These are phyloP conservation scores for Muscicapa striata DNA, from an alignment of 2,797 vertebrate species.

Conservation along the genomic window DNA sequence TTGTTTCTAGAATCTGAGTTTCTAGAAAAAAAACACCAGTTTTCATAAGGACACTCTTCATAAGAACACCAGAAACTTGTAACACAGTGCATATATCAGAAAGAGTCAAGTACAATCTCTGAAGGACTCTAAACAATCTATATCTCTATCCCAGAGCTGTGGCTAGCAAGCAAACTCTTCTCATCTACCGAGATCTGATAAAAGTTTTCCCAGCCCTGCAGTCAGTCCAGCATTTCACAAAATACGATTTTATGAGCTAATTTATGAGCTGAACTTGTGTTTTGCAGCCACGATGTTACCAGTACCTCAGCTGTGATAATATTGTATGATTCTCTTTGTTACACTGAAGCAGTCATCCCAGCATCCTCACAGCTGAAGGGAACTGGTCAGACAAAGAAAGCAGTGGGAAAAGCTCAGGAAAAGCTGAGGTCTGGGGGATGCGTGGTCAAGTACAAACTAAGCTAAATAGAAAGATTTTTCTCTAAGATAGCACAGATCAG, in stretches of 20 bases:
- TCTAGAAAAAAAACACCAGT: constrained; percentile 72
- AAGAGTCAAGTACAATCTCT: constrained; percentile 26
- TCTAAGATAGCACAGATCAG: not conserved
- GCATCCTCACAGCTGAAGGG: not conserved
- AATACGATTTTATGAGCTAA: not conserved
- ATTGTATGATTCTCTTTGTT: constrained; percentile 6
- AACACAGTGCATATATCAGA: constrained; percentile 55
- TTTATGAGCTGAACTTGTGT: not conserved
- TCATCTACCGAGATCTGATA: not conserved
- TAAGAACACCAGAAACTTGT: constrained; percentile 52
- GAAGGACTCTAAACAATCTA: not conserved
- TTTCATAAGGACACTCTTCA: constrained; percentile 66
- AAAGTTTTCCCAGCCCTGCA: constrained; percentile 16
- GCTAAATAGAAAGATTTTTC: not conserved
- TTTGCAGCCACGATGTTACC: not conserved
- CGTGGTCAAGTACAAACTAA: not conserved
- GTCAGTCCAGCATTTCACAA: not conserved
- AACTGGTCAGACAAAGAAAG: constrained; percentile 15
- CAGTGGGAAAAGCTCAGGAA: not conserved
- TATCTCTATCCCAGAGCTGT: not conserved
- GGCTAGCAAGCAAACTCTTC: not conserved
- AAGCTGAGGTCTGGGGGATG: not conserved
- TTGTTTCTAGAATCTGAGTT: constrained; percentile 73
- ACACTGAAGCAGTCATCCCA: not conserved
- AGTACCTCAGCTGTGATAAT: not conserved